Evolutionary conservation across 2,888 invertebrate species (phyloP).

Genomic region (Leptinotarsa rubiginosa): DNA sequence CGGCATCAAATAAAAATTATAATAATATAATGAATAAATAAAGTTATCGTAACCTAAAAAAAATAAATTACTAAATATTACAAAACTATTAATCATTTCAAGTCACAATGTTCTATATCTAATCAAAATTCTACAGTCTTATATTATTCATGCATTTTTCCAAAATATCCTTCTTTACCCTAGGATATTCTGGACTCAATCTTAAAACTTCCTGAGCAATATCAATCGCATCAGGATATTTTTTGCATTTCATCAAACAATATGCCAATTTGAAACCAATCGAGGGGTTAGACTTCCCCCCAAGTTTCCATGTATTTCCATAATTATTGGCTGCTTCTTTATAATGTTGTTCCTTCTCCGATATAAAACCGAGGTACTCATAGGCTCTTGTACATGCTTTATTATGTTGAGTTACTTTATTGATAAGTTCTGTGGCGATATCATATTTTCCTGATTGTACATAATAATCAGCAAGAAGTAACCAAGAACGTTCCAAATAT

Average conservation of each 20-base stretch:
- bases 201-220: slow-evolving; percentile 86
- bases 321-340: slow-evolving; percentile 86
- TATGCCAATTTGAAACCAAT: slow-evolving; percentile 95
- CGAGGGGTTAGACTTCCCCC: slow-evolving; percentile 83
- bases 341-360: slow-evolving; percentile 93
- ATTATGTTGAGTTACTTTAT: slow-evolving; percentile 82
- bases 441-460: slow-evolving; percentile 86
- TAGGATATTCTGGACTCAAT: slow-evolving; percentile 88
- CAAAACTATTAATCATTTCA: not conserved
- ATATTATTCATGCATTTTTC: slow-evolving; percentile 88
- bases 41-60: not conserved
- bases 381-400: slow-evolving; percentile 91
- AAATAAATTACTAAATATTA: not conserved
- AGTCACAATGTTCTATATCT: not conserved
- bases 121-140: slow-evolving; percentile 68
- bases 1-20: not conserved
- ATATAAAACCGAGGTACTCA: slow-evolving; percentile 86
- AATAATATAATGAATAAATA: not conserved
- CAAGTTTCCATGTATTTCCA: slow-evolving; percentile 87
- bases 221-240: slow-evolving; percentile 91
- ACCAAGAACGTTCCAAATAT: slow-evolving; percentile 94
- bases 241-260: slow-evolving; percentile 89
- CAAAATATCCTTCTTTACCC: slow-evolving; percentile 91
- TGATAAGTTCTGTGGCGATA: slow-evolving; percentile 85
- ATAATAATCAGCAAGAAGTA: slow-evolving; percentile 92